These are phyloP conservation scores for Leucosticte australis DNA, from an alignment of 2,113 vertebrate species.

Conservation along the genomic window DNA sequence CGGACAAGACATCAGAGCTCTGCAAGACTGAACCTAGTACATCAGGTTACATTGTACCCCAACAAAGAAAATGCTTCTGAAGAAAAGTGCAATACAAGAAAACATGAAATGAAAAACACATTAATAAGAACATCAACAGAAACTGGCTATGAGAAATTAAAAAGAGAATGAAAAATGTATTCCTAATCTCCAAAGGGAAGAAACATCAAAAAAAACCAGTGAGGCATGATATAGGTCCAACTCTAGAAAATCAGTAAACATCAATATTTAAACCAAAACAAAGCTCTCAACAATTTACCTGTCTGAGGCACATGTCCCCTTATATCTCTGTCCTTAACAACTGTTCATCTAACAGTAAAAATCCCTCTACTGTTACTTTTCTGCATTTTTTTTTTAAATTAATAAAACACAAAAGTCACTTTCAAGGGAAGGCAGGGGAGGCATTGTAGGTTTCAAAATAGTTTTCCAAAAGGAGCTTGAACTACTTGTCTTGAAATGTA, in stretches of 20 bases:
- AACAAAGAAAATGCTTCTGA: neutral
- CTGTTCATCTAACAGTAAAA: neutral
- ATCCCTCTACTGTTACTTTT: neutral
- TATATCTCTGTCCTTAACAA: neutral
- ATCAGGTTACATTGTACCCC: neutral
- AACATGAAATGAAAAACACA: neutral
- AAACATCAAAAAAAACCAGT: neutral
- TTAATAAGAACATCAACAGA: neutral
- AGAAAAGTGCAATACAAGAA: neutral
- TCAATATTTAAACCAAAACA: neutral
- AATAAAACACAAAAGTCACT: neutral
- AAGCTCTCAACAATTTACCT: neutral
- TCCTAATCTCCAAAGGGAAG: neutral
- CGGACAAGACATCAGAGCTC: neutral
- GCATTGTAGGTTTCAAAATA: neutral
- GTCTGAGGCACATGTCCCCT: neutral
- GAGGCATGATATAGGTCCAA: neutral
- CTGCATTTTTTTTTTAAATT: neutral
- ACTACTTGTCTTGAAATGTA: neutral
- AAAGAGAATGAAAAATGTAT: neutral
- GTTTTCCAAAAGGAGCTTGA: neutral
- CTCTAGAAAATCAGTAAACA: neutral
- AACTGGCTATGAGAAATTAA: neutral
- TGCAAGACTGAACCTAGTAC: neutral
- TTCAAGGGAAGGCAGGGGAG: rapidly evolving